Evolutionary conservation across 2,888 invertebrate species (phyloP).

Genomic region (Tetragonula carbonaria): DNA sequence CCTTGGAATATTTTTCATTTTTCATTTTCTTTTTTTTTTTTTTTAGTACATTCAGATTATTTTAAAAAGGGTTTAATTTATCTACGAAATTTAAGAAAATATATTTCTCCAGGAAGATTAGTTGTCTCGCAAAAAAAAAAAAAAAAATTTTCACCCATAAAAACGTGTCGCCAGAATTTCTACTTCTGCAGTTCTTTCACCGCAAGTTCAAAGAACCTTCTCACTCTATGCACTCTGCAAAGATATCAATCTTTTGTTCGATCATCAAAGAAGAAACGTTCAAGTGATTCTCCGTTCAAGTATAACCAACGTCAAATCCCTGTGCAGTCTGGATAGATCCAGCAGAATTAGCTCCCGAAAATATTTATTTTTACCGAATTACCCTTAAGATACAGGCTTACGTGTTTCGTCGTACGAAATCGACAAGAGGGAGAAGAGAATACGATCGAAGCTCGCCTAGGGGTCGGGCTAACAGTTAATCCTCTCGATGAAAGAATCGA

Average conservation of each 20-base stretch:
- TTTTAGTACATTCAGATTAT: too few species aligned
- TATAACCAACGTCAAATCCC: background rate
- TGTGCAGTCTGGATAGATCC: background rate
- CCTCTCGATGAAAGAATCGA: slow-evolving; percentile 28
- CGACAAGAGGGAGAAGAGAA: background rate
- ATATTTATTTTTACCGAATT: slow-evolving; percentile 39
- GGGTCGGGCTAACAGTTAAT: slow-evolving; percentile 21
- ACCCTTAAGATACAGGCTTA: background rate
- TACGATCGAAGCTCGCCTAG: background rate
- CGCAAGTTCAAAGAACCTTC: background rate
- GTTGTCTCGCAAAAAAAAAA: too few species aligned
- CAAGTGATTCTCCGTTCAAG: slow-evolving; percentile 14
- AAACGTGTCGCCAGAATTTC: background rate
- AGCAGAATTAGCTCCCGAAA: slow-evolving; percentile 37
- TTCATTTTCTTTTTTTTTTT: too few species aligned
- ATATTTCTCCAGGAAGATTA: too few species aligned
- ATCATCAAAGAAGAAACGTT: background rate
- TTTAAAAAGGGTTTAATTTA: too few species aligned
- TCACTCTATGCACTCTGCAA: background rate
- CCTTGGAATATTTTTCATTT: too few species aligned
- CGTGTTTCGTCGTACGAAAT: background rate
- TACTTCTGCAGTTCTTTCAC: background rate
- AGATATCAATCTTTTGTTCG: background rate
- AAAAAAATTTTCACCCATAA: too few species aligned
- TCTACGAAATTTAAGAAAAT: too few species aligned